These are phyloP conservation scores for Lasioglossum leucozonium DNA, from an alignment of 2,888 invertebrate genomes.

Conservation along the genomic window DNA sequence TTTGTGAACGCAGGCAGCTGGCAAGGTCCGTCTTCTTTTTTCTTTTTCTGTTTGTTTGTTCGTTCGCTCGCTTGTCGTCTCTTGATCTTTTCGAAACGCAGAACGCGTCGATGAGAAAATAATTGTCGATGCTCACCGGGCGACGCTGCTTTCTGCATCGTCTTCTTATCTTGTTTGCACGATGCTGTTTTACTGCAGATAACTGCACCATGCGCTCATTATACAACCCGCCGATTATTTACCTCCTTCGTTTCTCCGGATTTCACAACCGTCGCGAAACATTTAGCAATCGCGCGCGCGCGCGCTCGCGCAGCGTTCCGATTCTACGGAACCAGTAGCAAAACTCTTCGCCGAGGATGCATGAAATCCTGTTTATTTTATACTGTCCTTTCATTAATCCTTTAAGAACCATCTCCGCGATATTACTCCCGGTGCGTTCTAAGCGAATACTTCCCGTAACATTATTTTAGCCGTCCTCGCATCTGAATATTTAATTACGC, in stretches of 20 bases:
- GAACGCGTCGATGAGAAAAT: constrained; percentile 22
- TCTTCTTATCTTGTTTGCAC: constrained; percentile 78
- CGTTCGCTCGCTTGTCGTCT: background rate
- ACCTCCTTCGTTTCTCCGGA: constrained; percentile 60
- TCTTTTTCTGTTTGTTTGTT: too few relatives aligned
- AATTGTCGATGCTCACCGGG: constrained; percentile 40
- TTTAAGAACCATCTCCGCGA: background rate
- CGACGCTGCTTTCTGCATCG: constrained; percentile 53
- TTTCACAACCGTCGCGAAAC: constrained; percentile 59
- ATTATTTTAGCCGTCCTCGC: background rate
- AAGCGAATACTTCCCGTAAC: background rate
- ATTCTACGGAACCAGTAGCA: background rate
- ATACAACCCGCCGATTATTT: constrained; percentile 67
- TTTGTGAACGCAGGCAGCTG: constrained; percentile 73
- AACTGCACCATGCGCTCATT: constrained; percentile 69
- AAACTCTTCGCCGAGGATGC: background rate
- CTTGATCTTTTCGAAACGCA: background rate
- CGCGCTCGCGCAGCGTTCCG: background rate
- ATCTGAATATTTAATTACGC: background rate
- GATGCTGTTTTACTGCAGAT: constrained; percentile 76
- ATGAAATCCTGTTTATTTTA: background rate
- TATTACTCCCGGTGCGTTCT: background rate
- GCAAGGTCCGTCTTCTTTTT: constrained; percentile 52
- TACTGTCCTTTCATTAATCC: background rate
- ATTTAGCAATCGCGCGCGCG: constrained; percentile 27